phyloP scores from a whole-genome alignment of 2,888 invertebrate genomes.

The Abrostola triplasia region DNA sequence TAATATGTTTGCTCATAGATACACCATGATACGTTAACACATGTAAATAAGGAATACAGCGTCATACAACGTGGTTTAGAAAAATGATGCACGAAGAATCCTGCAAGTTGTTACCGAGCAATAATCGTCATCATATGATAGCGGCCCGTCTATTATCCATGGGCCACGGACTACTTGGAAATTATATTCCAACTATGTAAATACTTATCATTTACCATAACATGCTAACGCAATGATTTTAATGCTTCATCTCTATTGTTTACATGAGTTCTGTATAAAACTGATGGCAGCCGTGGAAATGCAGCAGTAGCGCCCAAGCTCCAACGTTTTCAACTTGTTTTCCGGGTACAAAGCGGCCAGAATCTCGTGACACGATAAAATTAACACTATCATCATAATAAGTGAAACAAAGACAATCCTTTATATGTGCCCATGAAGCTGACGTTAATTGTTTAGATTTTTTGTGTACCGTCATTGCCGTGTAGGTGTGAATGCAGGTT shows the following conservation, averaged over 20 bases:
- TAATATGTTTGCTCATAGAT: constrained; percentile 9
- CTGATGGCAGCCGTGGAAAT: constrained; percentile 58
- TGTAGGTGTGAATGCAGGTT: constrained; percentile 34
- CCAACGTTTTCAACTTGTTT: constrained; percentile 56
- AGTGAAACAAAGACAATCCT: constrained; percentile 66
- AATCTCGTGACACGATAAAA: constrained; percentile 60
- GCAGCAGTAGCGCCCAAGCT: constrained; percentile 64
- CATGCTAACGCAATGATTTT: constrained; percentile 49
- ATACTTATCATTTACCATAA: constrained; percentile 59
- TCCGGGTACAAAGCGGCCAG: constrained; percentile 47
- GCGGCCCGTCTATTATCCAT: constrained; percentile 47
- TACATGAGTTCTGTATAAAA: constrained; percentile 73
- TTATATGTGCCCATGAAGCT: constrained; percentile 51
- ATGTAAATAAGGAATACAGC: constrained; percentile 23
- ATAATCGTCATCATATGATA: constrained; percentile 20
- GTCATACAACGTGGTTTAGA: constrained; percentile 21
- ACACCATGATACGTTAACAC: constrained; percentile 17
- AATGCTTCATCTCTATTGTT: constrained; percentile 65
- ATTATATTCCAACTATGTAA: constrained; percentile 56
- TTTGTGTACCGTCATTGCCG: constrained; percentile 45
- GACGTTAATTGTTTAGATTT: constrained; percentile 52
- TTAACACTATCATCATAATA: constrained; percentile 66
- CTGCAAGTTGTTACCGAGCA: constrained; percentile 14
- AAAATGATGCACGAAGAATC: constrained; percentile 12
- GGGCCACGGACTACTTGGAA: constrained; percentile 46